phyloP scores from a whole-genome alignment of 92 coral and sea anemone genomes.

The Palythoa caribaeorum region DNA sequence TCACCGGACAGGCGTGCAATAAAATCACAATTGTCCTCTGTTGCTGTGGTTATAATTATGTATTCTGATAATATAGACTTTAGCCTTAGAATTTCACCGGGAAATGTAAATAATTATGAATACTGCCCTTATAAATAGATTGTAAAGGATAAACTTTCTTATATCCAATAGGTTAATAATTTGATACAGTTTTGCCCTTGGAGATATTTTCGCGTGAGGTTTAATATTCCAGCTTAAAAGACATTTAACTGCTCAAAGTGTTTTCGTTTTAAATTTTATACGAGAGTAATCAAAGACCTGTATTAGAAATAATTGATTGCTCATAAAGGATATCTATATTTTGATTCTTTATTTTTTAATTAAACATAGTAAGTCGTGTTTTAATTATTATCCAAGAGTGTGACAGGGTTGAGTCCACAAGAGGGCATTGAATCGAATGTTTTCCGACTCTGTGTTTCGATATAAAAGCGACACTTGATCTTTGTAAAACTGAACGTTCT shows the following conservation, averaged over 20 bases:
- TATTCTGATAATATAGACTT: neutral
- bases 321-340: neutral
- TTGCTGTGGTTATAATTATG: conserved; percentile 31
- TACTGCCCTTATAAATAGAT: neutral
- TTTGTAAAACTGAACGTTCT: neutral
- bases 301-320: neutral
- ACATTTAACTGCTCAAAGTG: neutral
- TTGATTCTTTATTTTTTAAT: neutral
- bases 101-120: conserved; percentile 19
- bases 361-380: neutral
- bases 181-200: conserved; percentile 8
- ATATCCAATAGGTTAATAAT: neutral
- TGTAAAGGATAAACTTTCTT: neutral
- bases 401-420: neutral
- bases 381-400: neutral
- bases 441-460: conserved; percentile 21
- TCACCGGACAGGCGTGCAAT: conserved; percentile 27
- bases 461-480: conserved; percentile 38
- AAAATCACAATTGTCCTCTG: conserved; percentile 37
- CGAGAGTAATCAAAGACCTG: neutral
- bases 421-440: conserved; percentile 34
- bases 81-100: neutral
- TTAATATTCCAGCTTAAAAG: conserved; percentile 9
- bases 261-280: neutral
- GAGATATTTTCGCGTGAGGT: conserved; percentile 40